Evolutionary conservation across 2,797 vertebrate genomes (phyloP), one percentile per base, ranked within the genome.

Genomic region (Chloroceryle inda): DNA sequence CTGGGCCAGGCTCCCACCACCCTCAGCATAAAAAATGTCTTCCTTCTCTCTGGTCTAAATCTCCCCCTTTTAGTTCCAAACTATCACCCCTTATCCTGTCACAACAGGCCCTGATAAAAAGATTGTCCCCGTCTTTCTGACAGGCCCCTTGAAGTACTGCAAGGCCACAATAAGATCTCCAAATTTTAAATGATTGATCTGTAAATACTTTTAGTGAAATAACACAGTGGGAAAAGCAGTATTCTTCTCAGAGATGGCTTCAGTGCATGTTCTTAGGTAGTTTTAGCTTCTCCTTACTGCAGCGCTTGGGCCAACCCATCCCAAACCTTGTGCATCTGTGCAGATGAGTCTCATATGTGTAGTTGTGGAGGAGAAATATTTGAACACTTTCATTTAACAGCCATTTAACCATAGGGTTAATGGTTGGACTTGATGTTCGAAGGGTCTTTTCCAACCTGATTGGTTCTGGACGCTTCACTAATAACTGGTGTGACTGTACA

Each of bases 261-360:
- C 45, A 38, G n/a, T 62, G 40, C 29, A n/a, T 59, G 79, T 76
- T 76, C 11, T 79, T 2, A 2, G 13, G 50, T 77, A 52, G 18
- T 38, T 95, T 71, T 64, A 42, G 29, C 47, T 80, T 87, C 82
- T 31, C 23, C 7, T 91, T 59, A 5, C 33, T 58, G 31, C 21
- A 18, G 20, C 0, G 1, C 72, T 69, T 67, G 33, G 49, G 29
- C 40, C 4, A 1, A 23, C 11, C 27, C 0, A 0, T 66, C 45
- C 40, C 23, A 40, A 67, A 82, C 33, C 50, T 87, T 49, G 29
- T 55, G 29, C 20, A 8, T 75, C 45, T 37, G 9, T 49, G 35
- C 53, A 50, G 33, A 3, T 52, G 47, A 49, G 26, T 44, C 2
- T 4, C 26, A 8, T 38, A 10, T 26, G 19, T 0, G 0, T 71